Base-by-base conservation (phyloP, 1,140 invertebrate species). In the Radopholus similis region DNA sequence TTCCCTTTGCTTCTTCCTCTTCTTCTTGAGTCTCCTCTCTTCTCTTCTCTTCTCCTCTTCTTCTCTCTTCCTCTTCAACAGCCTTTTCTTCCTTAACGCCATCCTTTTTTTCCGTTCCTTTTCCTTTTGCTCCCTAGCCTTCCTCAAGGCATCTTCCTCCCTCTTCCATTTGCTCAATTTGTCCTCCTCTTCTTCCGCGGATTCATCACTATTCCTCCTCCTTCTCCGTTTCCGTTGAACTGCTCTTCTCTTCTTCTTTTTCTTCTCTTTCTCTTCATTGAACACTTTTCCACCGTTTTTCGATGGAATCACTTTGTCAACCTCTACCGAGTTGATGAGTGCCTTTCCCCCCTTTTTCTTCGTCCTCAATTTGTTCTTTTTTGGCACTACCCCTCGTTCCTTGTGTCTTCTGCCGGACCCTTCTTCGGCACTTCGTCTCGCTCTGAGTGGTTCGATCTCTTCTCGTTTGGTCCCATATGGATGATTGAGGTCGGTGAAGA, bases 161-260 rank as follows among this genome's bases (percentile, higher is more conserved):
- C 44, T 15, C 44, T 5, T 15, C 13, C 42, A 6, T 23, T 1
- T 2, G 6, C 44, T 15, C 2, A 6, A 5, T 47, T 13, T 47
- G 1, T 9, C 42, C 42, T 23, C 13, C 42, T 2, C 42, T 2
- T 23, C 13, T 2, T 2, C 13, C 13, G 1, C 13, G 5, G 1
- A 1, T 2, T 47, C 15, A 2, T 2, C 2, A n/a, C 13, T 23
- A 6, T 23, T 15, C 42, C 26, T 23, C 13, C 42, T 15, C 13
- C 13, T 13, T 4, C 44, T 8, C 44, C 15, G n/a, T 15, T 23
- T 15, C 44, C 44, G 5, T 3, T 47, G 18, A 18, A 5, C 44
- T 69, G 40, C 15, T 35, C 42, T 68, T 32, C 44, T 68, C 54
- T 67, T 26, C 28, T 44, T 40, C 37, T 35, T 37, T 65, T 47